These are phyloP conservation scores for Mystacornis crossleyi DNA, from an alignment of 2,113 vertebrate genomes.

Conservation along the genomic window DNA sequence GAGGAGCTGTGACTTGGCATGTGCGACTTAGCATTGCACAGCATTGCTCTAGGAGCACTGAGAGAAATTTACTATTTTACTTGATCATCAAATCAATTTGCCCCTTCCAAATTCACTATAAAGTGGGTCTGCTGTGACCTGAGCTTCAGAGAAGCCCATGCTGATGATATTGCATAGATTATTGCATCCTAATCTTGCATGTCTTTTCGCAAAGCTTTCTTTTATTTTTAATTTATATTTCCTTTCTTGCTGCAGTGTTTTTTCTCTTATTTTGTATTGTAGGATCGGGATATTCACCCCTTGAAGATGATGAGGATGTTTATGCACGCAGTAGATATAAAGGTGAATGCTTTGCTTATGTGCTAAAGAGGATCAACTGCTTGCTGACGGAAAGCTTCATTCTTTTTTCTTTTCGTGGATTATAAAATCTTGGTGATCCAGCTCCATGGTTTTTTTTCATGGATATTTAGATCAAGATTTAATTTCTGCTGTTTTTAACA, in stretches of 20 bases:
- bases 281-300: slow-evolving; percentile 91
- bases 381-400: slow-evolving; percentile 55
- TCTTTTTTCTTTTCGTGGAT: slow-evolving; percentile 34
- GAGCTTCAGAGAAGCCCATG: not conserved
- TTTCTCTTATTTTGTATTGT: slow-evolving; percentile 77
- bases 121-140: slow-evolving; percentile 47
- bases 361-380: slow-evolving; percentile 70
- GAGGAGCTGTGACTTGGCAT: not conserved
- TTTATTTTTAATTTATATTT: slow-evolving; percentile 66
- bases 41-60: not conserved
- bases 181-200: slow-evolving; percentile 72
- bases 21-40: not conserved
- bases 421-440: slow-evolving; percentile 37
- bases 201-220: slow-evolving; percentile 54
- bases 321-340: slow-evolving; percentile 85
- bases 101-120: slow-evolving; percentile 30
- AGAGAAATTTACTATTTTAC: not conserved
- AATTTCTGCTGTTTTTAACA: slow-evolving; percentile 1
- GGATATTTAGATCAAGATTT: slow-evolving; percentile 22
- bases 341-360: slow-evolving; percentile 89
- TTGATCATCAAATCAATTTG: not conserved
- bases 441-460: not conserved
- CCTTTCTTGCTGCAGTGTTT: slow-evolving; percentile 79
- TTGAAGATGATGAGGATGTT: slow-evolving; percentile 92
- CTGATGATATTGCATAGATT: slow-evolving; percentile 40